Conservation (phyloP, 2,888 invertebrate genomes). For the Colostygia pectinataria region DNA sequence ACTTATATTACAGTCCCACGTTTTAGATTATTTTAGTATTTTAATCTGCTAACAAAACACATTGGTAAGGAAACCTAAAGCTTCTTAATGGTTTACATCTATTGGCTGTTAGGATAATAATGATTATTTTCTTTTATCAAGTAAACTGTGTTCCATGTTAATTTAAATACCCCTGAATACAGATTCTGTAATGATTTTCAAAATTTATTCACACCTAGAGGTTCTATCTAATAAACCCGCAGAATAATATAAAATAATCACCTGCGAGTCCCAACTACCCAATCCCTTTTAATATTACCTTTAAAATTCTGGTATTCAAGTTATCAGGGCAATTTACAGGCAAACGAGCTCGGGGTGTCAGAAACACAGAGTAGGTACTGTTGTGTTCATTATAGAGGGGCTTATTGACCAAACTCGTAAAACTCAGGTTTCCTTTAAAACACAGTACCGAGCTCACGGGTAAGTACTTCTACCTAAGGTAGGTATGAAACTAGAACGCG, state of each 20-base stretch:
- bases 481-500: no score
- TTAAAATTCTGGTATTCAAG: conserved; percentile 50
- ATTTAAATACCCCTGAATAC: conserved; percentile 11
- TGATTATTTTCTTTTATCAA: no score
- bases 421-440: no score
- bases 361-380: conserved; percentile 43
- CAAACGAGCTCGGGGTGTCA: conserved; percentile 56
- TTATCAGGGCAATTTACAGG: conserved; percentile 62
- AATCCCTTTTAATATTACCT: conserved; percentile 62
- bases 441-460: no score
- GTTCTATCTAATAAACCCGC: conserved; percentile 33
- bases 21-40: no score
- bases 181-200: conserved; percentile 25
- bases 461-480: no score
- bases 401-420: conserved; percentile 32
- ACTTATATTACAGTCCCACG: no score
- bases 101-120: no score
- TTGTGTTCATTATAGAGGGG: conserved; percentile 50
- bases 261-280: conserved; percentile 37
- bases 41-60: no score
- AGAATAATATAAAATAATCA: conserved; percentile 50
- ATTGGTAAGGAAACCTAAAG: no score
- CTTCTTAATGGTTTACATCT: no score
- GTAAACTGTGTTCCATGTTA: background rate
- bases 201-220: conserved; percentile 27